Evolutionary conservation across 2,797 vertebrate species (phyloP), one percentile per base, ranked within the genome.

Genomic region (Australoheros facetus): DNA sequence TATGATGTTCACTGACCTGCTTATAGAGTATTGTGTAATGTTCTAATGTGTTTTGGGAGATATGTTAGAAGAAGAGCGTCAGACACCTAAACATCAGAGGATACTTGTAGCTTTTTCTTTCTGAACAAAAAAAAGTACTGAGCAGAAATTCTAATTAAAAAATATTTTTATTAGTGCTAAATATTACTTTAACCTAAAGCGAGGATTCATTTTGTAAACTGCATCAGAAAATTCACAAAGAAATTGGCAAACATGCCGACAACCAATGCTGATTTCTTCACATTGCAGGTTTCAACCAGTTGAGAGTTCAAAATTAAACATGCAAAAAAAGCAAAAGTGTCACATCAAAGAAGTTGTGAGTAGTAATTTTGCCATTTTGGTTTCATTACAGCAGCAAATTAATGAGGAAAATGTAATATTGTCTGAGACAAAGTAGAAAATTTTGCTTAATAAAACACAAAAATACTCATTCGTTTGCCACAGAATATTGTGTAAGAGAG

Each of bases 1-100:
- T 78, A 85, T 81, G 81, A 85, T 87, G 79, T 77, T 90, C 83
- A 74, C 71, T 85, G 86, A 84, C 85, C 84, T 85, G 76, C 75
- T 82, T 2, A 14, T 13, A 32, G 6, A 64, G 58, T 54, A 59
- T 89, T 78, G 78, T 34, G 54, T 78, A 79, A 87, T 86, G 58
- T 79, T 84, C 3, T 62, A 62, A 77, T 37, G 28, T 77, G 48
- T 73, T 81, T 53, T 56, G 48, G 57, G 58, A 78, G 55, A 64
- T 70, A 1, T 16, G 13, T 17, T 69, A n/a, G 45, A 48, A 48
- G 39, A 28, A 19, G 23, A 48, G 37, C 37, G 6, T 51, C 26
- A 5, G 17, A 69, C 10, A 48, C 45, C 16, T 48, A 30, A 69
- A 69, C 23, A 51, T 51, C 42, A 0, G 42, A 51, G 26, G 17